Evolutionary conservation across 1,140 invertebrate species (phyloP).

Genomic region (Musca vetustissima): DNA sequence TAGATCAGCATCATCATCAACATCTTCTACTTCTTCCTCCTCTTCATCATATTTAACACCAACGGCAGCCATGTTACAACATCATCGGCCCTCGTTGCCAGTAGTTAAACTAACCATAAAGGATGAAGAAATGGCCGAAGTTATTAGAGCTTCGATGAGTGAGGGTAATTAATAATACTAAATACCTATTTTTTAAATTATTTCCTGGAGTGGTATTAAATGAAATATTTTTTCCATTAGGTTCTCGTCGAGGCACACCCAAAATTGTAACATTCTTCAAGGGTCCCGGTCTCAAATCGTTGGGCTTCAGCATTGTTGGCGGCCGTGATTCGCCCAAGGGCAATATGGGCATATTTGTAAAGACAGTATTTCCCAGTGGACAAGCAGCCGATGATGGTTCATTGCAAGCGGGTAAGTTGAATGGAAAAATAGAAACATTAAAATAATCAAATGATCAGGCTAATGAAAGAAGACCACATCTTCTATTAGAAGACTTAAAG

Average conservation of each 20-base stretch:
- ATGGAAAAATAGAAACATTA: neutral
- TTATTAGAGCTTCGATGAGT: constrained; percentile 51
- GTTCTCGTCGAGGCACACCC: constrained; percentile 39
- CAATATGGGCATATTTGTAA: constrained; percentile 88
- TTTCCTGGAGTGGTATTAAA: too few relatives aligned
- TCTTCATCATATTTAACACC: constrained; percentile 28
- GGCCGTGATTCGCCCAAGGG: constrained; percentile 86
- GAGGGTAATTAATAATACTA: constrained; percentile 37
- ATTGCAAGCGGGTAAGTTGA: constrained; percentile 76
- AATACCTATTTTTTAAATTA: neutral
- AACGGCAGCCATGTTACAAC: constrained; percentile 37
- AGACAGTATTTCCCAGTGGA: constrained; percentile 85
- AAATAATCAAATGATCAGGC: neutral
- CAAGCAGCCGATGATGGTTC: constrained; percentile 81
- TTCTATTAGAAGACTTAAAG: neutral
- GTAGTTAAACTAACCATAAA: constrained; percentile 51
- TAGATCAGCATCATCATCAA: constrained; percentile 31
- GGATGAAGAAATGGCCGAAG: constrained; percentile 53
- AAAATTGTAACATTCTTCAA: constrained; percentile 69
- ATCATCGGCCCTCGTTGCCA: constrained; percentile 51
- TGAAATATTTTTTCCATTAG: constrained; percentile 26
- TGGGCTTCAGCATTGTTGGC: constrained; percentile 91
- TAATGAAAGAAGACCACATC: neutral
- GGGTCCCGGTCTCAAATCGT: constrained; percentile 79
- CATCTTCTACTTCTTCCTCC: constrained; percentile 35